Evolutionary conservation across 2,888 invertebrate species (phyloP), one percentile per base, ranked within the genome.

Genomic region (Chloroclysta siterata): DNA sequence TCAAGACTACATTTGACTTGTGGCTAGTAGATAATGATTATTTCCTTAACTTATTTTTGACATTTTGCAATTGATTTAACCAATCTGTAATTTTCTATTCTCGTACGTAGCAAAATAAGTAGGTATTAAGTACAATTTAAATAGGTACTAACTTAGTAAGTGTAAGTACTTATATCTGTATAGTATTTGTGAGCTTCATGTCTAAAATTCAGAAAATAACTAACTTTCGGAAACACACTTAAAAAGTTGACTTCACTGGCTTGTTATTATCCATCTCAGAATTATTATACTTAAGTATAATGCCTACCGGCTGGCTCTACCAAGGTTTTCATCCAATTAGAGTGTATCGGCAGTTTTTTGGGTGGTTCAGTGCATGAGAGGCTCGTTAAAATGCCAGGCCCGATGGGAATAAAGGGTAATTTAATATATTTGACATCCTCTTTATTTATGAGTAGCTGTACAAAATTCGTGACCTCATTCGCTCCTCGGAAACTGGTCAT

Each of bases 341-440:
- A 80, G 79, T 76, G 72, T 68, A 77, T 79, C 75, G 72, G 76
- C 73, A 72, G 76, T 80, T 84, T 85, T 88, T 87, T 80, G 74
- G 74, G 68, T 64, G 64, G 69, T 74, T 75, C 80, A 75, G 72
- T 73, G 75, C 80, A 72, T 63, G 79, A 80, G 77, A 79, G 67
- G 81, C 89, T 91, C 85, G 87, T 91, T 90, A 91, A 91, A 89
- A 90, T 89, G 81, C 86, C 89, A 69, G 73, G 77, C 75, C 65
- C 73, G 78, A 73, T 62, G 62, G 69, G 65, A 71, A 66, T 75
- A 73, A 84, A 79, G 82, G 78, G 81, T 83, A 85, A 88, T 85
- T 76, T 84, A 82, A 85, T 83, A 84, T 83, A 84, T 81, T 79
- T 83, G 85, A 78, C 83, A 87, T 85, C 84, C 82, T 87, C 77